Evolutionary conservation across 2,888 invertebrate genomes (phyloP).

Genomic region (Melinopterus prodromus): DNA sequence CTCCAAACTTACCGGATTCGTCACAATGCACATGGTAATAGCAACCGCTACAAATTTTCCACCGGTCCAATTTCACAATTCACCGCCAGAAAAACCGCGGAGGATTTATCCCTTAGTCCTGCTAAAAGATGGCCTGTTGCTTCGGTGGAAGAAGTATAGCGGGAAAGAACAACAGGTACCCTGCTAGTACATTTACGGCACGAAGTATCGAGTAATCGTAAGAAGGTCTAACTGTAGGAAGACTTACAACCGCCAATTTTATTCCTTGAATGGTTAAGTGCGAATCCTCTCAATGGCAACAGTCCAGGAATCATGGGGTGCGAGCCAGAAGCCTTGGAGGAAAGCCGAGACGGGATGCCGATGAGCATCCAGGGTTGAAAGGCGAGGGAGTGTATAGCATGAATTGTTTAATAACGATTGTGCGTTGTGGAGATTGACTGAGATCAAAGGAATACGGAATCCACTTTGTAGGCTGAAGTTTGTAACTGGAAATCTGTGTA

Average conservation of each 20-base stretch:
- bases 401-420: conserved; percentile 4
- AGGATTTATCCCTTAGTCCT: neutral
- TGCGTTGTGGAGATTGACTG: neutral
- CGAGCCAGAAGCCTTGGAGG: neutral
- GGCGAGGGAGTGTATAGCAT: neutral
- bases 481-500: neutral
- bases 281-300: conserved; percentile 16
- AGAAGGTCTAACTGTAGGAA: neutral
- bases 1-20: neutral
- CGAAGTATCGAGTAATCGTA: neutral
- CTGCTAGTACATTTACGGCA: neutral
- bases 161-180: neutral
- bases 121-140: neutral
- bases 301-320: neutral
- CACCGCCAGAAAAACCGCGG: neutral
- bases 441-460: neutral
- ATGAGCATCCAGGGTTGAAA: neutral
- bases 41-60: too few species aligned
- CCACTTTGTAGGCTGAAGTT: neutral
- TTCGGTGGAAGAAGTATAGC: neutral
- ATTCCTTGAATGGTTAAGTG: conserved; percentile 25
- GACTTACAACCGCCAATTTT: conserved; percentile 11
- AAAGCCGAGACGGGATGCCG: neutral
- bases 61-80: neutral
- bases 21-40: neutral